Evolutionary conservation across 2,888 invertebrate species (phyloP), one percentile per base, ranked within the genome.

Genomic region (Cylindroiulus punctatus): DNA sequence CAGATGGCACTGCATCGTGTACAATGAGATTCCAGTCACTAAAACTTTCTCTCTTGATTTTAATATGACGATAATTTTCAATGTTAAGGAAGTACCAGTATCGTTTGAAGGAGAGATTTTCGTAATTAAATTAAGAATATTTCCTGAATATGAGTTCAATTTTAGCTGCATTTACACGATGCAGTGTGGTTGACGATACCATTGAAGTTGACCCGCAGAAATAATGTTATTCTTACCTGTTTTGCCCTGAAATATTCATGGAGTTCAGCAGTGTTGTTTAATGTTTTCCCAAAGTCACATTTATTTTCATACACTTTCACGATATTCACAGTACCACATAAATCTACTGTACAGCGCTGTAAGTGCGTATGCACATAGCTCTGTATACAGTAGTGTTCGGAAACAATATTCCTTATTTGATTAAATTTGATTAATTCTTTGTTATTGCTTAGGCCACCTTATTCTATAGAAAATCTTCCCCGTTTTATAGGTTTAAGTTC

Each of bases 281-380:
- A 76, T 76, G 30, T 26, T 76, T 76, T 76, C 22, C 76, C 76
- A 76, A 76, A 76, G 76, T 76, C 76, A 76, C 76, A 76, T 76
- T 76, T 76, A 76, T 76, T 76, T 76, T 76, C 76, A 76, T 76
- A 76, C 30, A 76, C 26, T 52, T 0, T 65, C 65, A 26, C 65
- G 22, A 26, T 14, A 76, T 76, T 76, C 76, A 30, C 76, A 76
- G 76, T 26, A 76, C 76, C 76, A 30, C 12, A 26, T 57, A n/a
- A n/a, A n/a, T n/a, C n/a, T n/a, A n/a, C n/a, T n/a, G n/a, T n/a
- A n/a, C n/a, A n/a, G n/a, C n/a, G n/a, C n/a, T n/a, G n/a, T n/a
- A n/a, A n/a, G n/a, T n/a, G n/a, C n/a, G n/a, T n/a, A n/a, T n/a
- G n/a, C n/a, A n/a, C n/a, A n/a, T n/a, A n/a, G n/a, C n/a, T n/a